phyloP scores from a whole-genome alignment of 2,113 vertebrate genomes.

The Lagenorhynchus albirostris region DNA sequence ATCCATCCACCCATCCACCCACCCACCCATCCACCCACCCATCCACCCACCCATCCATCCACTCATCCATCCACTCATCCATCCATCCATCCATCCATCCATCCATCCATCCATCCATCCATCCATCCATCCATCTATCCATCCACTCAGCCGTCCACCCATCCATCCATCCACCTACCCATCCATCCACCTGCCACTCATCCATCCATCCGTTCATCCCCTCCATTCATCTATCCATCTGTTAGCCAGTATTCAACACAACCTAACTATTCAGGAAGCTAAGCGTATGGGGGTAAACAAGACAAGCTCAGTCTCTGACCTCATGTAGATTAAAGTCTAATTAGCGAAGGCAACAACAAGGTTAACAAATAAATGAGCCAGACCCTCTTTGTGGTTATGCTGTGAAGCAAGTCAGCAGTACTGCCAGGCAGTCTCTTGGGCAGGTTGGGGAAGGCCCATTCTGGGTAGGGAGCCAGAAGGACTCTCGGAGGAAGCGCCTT shows the following conservation, averaged over 20 bases:
- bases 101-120: accelerated
- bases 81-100: accelerated
- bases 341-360: not conserved
- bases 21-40: accelerated
- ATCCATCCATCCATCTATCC: accelerated
- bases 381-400: not conserved
- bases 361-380: not conserved
- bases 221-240: not conserved
- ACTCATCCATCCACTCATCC: accelerated
- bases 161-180: accelerated
- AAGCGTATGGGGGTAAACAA: not conserved
- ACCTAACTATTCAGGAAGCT: not conserved
- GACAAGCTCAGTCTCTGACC: not conserved
- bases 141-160: accelerated
- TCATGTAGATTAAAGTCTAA: not conserved
- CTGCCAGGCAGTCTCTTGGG: accelerated
- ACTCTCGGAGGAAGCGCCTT: not conserved
- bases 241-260: not conserved
- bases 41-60: accelerated
- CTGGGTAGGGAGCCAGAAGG: not conserved
- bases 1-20: accelerated
- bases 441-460: not conserved
- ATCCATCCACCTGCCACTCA: accelerated
- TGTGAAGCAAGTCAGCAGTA: accelerated
- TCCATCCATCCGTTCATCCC: no score